Evolutionary conservation across 2,888 invertebrate genomes (phyloP).

Genomic region (Schrankia costaestrigalis): DNA sequence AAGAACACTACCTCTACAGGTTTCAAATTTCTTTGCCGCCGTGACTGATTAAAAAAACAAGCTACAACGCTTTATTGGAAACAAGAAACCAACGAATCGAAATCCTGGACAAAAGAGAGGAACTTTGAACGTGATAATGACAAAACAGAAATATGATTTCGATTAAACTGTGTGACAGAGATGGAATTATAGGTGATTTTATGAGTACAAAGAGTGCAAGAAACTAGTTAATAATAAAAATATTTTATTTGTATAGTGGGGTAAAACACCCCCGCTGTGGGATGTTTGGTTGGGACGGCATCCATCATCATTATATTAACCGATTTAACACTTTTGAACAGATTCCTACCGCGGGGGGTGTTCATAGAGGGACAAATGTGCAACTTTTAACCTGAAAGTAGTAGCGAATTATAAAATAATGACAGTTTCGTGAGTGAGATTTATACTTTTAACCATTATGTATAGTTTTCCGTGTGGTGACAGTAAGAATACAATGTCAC

Average conservation of each 20-base stretch:
- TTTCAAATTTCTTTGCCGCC: constrained; percentile 60
- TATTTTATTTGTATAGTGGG: constrained; percentile 80
- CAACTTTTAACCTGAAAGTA: too few relatives aligned
- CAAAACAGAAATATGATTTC: constrained; percentile 81
- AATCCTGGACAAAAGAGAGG: constrained; percentile 75
- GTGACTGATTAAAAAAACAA: constrained; percentile 54
- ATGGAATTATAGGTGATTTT: constrained; percentile 43
- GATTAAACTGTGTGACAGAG: constrained; percentile 71
- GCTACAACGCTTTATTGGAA: constrained; percentile 61
- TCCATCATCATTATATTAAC: constrained; percentile 81
- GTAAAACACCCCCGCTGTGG: constrained; percentile 80
- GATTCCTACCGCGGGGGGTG: constrained; percentile 68
- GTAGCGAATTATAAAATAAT: too few relatives aligned
- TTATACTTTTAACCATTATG: too few relatives aligned
- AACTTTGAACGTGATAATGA: constrained; percentile 79
- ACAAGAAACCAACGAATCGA: constrained; percentile 74
- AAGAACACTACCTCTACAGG: constrained; percentile 21
- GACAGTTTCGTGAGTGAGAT: too few relatives aligned
- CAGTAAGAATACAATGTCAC: too few relatives aligned
- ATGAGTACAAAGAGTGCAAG: constrained; percentile 59
- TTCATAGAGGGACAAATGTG: constrained; percentile 31
- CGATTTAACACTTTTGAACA: constrained; percentile 81
- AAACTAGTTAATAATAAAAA: constrained; percentile 77
- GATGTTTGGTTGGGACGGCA: constrained; percentile 74
- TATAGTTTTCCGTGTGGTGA: too few relatives aligned